Conservation (phyloP, 2,888 invertebrate genomes). For the Sarcophaga caerulescens region DNA sequence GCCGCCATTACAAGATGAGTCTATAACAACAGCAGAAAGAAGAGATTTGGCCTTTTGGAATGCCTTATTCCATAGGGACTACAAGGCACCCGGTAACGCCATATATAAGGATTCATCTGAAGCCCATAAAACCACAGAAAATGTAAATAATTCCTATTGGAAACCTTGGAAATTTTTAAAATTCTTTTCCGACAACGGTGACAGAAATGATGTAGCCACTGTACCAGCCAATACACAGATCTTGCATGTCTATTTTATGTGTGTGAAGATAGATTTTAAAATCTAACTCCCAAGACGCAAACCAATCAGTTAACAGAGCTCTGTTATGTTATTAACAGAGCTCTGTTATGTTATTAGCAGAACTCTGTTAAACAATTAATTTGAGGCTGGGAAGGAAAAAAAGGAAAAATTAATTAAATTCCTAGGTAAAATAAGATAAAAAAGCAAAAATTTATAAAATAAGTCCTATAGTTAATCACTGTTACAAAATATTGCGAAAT, state of each 20-base stretch:
- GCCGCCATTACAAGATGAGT: background rate
- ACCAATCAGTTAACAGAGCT: no score
- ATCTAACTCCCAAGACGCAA: no score
- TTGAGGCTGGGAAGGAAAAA: no score
- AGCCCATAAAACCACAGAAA: background rate
- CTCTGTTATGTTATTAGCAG: no score
- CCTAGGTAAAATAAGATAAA: no score
- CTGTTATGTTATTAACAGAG: no score
- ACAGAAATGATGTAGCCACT: background rate
- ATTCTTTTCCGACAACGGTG: background rate
- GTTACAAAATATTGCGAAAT: no score
- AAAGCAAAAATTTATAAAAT: no score
- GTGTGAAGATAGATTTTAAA: no score
- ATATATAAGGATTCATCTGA: background rate
- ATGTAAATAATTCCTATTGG: background rate
- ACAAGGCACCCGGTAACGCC: background rate
- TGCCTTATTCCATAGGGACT: constrained; percentile 9
- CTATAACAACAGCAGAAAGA: background rate
- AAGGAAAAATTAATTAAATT: no score
- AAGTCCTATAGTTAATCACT: no score
- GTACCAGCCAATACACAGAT: constrained; percentile 37
- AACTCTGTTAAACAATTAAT: no score
- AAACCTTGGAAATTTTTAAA: constrained; percentile 18
- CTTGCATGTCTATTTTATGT: constrained; percentile 42
- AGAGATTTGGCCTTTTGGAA: constrained; percentile 46